Evolutionary conservation across 1,140 invertebrate species (phyloP).

Genomic region (Drosophila santomea): DNA sequence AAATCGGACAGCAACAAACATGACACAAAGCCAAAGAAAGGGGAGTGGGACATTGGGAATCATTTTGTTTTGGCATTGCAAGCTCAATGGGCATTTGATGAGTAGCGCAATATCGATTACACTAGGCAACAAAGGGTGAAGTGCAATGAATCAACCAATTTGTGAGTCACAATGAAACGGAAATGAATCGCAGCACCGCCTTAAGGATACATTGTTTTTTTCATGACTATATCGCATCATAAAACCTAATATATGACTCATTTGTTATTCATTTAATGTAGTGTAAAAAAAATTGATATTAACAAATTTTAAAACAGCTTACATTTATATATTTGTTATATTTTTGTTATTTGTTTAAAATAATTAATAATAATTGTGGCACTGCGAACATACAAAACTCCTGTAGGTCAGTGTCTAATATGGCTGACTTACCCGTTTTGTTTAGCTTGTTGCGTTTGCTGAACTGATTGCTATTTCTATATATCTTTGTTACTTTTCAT

Average conservation of each 20-base stretch:
- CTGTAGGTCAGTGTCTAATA: neutral
- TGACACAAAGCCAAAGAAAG: neutral
- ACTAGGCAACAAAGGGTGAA: conserved; percentile 1
- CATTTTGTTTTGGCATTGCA: conserved; percentile 36
- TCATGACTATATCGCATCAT: too few species aligned
- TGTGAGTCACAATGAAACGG: conserved; percentile 5
- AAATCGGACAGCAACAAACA: neutral
- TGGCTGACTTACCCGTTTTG: conserved; percentile 6
- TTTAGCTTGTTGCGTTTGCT: neutral
- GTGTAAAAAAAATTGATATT: too few species aligned
- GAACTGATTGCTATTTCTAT: conserved; percentile 3
- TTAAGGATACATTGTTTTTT: neutral
- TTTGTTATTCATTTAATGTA: too few species aligned
- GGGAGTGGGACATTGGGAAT: conserved; percentile 12
- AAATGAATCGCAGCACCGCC: neutral
- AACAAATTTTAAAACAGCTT: too few species aligned
- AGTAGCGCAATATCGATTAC: conserved; percentile 31
- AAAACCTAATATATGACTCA: too few species aligned
- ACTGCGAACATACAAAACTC: too few species aligned
- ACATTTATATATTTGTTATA: too few species aligned
- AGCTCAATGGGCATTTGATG: conserved; percentile 27
- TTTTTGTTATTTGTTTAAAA: too few species aligned
- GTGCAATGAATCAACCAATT: neutral
- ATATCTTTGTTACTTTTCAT: neutral
- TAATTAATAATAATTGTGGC: too few species aligned